Evolutionary conservation across 2,113 vertebrate genomes (phyloP).

Genomic region (Cyphomyrus plagiostoma): DNA sequence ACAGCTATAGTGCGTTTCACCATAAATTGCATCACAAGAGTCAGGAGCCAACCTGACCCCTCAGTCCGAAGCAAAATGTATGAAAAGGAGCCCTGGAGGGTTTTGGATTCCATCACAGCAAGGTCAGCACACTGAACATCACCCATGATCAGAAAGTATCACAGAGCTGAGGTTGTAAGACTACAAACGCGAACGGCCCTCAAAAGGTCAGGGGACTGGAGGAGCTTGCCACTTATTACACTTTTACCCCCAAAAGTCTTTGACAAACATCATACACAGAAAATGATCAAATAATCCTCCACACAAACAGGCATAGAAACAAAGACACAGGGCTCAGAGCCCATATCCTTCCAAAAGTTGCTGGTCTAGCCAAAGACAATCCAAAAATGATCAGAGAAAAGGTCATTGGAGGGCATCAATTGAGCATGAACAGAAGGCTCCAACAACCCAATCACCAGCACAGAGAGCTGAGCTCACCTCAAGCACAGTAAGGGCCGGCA

Average conservation of each 20-base stretch:
- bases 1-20: not conserved
- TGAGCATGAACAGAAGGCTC: not conserved
- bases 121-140: not conserved
- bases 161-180: not conserved
- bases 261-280: not conserved
- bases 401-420: not conserved
- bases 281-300: not conserved
- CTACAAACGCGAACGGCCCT: not conserved
- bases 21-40: not conserved
- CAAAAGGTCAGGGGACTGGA: not conserved
- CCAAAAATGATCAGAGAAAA: not conserved
- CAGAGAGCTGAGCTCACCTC: not conserved
- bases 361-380: not conserved
- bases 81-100: not conserved
- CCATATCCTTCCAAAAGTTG: not conserved
- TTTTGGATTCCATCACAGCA: not conserved
- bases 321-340: not conserved
- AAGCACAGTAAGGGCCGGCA: no score
- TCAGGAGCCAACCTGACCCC: not conserved
- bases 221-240: not conserved
- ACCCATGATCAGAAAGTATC: not conserved
- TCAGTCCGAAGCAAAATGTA: not conserved
- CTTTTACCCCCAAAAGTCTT: not conserved
- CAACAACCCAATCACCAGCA: not conserved
- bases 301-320: not conserved